phyloP scores from a whole-genome alignment of 2,113 vertebrate genomes.

The Loxodonta africana region DNA sequence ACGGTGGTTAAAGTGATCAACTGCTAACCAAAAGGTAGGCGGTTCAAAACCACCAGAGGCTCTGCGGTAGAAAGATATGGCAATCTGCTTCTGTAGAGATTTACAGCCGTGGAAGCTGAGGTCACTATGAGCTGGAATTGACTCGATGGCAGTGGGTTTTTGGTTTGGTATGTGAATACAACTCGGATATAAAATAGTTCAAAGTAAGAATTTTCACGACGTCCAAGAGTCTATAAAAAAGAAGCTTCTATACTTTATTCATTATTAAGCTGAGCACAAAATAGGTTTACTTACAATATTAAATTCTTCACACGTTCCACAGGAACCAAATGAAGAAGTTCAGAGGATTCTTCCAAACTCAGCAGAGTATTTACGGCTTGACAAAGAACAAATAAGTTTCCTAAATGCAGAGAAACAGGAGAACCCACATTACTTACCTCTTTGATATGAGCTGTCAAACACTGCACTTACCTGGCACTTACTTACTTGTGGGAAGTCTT shows the following conservation, averaged over 20 bases:
- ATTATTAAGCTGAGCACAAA: not conserved
- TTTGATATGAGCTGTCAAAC: not conserved
- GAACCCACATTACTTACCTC: conserved; percentile 47
- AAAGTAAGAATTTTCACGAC: not conserved
- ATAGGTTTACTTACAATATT: conserved; percentile 89
- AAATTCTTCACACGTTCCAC: conserved; percentile 91
- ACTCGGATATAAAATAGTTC: not conserved
- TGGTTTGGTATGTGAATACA: not conserved
- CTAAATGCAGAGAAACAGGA: conserved; percentile 86
- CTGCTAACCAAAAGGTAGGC: too few species aligned
- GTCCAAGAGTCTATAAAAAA: not conserved
- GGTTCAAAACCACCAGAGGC: too few species aligned
- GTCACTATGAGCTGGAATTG: too few species aligned
- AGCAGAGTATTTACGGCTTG: conserved; percentile 96
- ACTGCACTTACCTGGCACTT: not conserved
- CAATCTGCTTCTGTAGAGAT: too few species aligned
- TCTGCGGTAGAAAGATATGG: too few species aligned
- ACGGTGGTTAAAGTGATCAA: too few species aligned
- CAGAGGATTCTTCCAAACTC: conserved; percentile 93
- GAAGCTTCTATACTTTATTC: not conserved
- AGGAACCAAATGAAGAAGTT: conserved; percentile 91
- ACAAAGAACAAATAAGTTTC: conserved; percentile 93
- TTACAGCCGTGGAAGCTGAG: too few species aligned
- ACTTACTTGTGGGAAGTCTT: not conserved
- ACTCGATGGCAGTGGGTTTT: too few species aligned